Evolutionary conservation across 2,113 vertebrate genomes (phyloP).

Genomic region (Neofelis nebulosa): DNA sequence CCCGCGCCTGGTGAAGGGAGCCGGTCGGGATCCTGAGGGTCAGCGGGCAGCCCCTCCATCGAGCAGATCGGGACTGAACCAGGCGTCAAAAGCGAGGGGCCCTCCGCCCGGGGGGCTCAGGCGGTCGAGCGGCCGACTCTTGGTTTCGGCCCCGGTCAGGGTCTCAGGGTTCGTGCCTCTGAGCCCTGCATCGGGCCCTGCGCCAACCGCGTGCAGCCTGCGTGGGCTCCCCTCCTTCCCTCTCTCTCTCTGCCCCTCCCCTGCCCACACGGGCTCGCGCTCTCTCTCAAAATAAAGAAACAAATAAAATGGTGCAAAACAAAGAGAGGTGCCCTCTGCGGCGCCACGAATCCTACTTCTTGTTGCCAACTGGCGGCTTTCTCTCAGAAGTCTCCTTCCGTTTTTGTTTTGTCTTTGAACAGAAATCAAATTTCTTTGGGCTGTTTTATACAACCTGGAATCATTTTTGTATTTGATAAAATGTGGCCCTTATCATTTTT

Average conservation of each 20-base stretch:
- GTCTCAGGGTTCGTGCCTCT: too few species aligned
- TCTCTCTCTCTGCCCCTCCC: too few species aligned
- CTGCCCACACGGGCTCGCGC: too few species aligned
- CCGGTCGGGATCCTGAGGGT: background rate
- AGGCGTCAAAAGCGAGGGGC: fast-evolving
- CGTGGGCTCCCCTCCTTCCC: too few species aligned
- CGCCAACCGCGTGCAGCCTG: too few species aligned
- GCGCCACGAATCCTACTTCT: background rate
- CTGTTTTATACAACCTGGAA: background rate
- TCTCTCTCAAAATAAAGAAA: too few species aligned
- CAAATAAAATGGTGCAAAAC: too few species aligned
- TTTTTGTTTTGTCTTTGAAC: background rate
- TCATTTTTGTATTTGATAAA: background rate
- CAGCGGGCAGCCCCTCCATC: background rate
- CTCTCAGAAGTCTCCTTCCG: background rate
- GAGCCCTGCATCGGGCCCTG: too few species aligned
- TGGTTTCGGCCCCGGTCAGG: too few species aligned
- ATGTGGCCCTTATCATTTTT: background rate
- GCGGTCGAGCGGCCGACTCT: too few species aligned
- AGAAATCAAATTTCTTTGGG: background rate
- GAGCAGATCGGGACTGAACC: background rate
- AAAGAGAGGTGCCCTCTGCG: fast-evolving
- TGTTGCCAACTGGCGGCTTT: background rate
- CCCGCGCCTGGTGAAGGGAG: background rate
- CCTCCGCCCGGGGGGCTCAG: too few species aligned